Base-by-base conservation (phyloP, 1,140 invertebrate species). In the Papilio xuthus region DNA sequence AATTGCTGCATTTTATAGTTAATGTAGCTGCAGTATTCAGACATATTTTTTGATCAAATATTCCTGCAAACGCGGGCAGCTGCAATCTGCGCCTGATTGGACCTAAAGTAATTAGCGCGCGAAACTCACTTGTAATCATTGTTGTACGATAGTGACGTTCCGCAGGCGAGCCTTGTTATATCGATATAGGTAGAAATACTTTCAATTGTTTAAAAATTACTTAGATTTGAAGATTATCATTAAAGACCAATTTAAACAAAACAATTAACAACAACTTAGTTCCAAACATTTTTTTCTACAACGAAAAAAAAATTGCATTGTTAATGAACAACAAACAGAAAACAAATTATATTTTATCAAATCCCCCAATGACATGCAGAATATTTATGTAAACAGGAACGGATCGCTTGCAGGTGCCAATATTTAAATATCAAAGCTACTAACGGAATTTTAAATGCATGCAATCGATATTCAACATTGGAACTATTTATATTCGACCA, bases 81-180 rank as follows among this genome's bases (percentile, higher is more conserved):
- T 28, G 60, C 60, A 67, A 67, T 67, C 26, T 67, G 60, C 13
- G 26, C 60, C 26, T 15, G 60, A 67, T 67, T 67, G 60, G 26
- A 28, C 23, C 60, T 28, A 26, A 67, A 26, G 23, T 28, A 67
- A 67, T 67, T 67, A 67, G 26, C 47, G 47, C 60, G 60, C 60
- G 26, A 28, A 67, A 32, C 60, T 13, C 26, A 67, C 13, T 67
- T 67, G 56, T 60, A 60, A 60, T 60, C 12, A 60, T 60, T 60
- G 56, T 60, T 60, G 60, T 63, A 12, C 60, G 6, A 28, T 28
- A 67, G 60, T 67, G 26, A 67, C 28, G 60, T 67, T 4, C 26
- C 60, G 13, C 13, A 13, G 0, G 13, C 56, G 23, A 28, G 6
- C 18, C 28, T 10, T 63, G 18, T 63, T 63, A 26, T 63, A 63